Evolutionary conservation across 2,888 invertebrate species (phyloP), one percentile per base, ranked within the genome.

Genomic region (Melipona bicolor): DNA sequence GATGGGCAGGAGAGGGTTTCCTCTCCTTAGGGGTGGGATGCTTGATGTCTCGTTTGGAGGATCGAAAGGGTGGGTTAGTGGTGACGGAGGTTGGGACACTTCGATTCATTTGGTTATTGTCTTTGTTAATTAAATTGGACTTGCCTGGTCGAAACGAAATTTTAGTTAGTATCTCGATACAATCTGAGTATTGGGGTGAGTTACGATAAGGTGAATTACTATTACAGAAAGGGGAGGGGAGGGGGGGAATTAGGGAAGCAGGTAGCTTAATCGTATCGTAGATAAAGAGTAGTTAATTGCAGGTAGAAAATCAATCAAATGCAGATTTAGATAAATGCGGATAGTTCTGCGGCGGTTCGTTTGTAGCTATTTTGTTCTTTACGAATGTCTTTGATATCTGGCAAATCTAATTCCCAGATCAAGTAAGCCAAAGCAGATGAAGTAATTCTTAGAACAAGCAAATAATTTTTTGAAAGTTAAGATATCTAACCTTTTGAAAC

Each of bases 1-100:
- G 91, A 92, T 90, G 82, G 91, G 88, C 91, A 88, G 88, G 81
- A 87, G 88, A 81, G 85, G 85, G 85, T 85, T 88, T 52, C 67
- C 67, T 82, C 74, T 79, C 59, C 64, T 68, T 32, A 43, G n/a
- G 65, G 73, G 59, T 62, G 73, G 24, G 9, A 59, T 62, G 61
- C 43, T 84, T 64, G 43, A 36, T 64, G 54, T 62, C 80, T 65
- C 52, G 61, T 65, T 67, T 50, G 1, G 13, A 43, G n/a, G 54
- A 50, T 70, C 17, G 24, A 50, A 17, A 77, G 56, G 65, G 50
- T 43, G 43, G 43, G 43, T 43, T 43, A 13, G 49, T 50, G 49
- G 27, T 50, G 74, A 69, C 36, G 81, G 69, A 64, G 74, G 43
- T 59, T 50, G 67, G 11, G 56, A 61, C 21, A 13, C 27, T 68